Evolutionary conservation across 2,888 invertebrate species (phyloP).

Genomic region (Eristalinus aeneus): DNA sequence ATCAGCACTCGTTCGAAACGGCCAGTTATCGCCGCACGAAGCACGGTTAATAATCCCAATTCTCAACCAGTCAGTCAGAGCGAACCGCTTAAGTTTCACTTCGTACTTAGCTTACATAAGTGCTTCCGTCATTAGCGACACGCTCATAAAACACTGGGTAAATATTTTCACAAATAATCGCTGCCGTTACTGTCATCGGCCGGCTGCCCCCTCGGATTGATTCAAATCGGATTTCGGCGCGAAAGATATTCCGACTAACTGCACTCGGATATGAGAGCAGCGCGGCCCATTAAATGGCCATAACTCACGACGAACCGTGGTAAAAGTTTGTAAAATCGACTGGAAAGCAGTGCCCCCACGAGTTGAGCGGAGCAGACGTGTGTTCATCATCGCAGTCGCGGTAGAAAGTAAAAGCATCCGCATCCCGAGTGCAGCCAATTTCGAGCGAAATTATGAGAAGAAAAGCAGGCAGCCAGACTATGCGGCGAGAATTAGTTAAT

Average conservation of each 20-base stretch:
- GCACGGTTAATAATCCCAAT: neutral
- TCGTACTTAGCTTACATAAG: neutral
- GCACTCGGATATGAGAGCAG: neutral
- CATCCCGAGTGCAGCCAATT: constrained; percentile 31
- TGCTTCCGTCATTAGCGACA: neutral
- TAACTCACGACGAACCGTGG: constrained; percentile 30
- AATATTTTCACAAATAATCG: constrained; percentile 19
- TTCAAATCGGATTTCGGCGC: constrained; percentile 6
- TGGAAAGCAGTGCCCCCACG: neutral
- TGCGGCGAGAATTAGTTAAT: constrained; percentile 42
- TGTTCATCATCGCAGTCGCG: constrained; percentile 13
- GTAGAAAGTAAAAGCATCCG: constrained; percentile 49
- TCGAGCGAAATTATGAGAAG: constrained; percentile 44
- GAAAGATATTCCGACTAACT: neutral
- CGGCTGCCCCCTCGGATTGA: constrained; percentile 1
- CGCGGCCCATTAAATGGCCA: constrained; percentile 24
- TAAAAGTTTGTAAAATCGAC: constrained; percentile 21
- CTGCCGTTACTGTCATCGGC: neutral
- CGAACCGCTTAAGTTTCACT: neutral
- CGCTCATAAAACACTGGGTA: constrained; percentile 6
- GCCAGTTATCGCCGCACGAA: neutral
- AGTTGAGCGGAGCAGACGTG: neutral
- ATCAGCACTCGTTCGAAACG: neutral
- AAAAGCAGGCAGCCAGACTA: neutral
- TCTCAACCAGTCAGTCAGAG: neutral